Evolutionary conservation across 2,113 vertebrate genomes (phyloP).

Genomic region (Falcunculus frontatus): DNA sequence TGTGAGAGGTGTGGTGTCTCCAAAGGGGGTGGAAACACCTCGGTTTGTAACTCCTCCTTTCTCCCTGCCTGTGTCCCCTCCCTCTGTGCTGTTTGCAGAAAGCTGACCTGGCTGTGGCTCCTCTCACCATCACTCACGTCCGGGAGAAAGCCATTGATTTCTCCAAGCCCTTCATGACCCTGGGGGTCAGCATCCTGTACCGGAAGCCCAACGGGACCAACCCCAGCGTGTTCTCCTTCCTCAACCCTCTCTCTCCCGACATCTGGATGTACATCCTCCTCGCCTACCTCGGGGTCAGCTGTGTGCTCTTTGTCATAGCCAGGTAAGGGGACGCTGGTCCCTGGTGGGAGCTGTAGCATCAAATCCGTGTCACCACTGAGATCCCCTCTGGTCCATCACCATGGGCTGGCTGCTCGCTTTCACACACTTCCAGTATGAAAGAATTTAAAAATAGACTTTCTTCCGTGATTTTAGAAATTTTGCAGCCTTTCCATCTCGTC

Average conservation of each 20-base stretch:
- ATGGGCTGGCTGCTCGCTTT: neutral
- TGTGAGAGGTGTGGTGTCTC: neutral
- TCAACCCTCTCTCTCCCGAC: conserved; percentile 95
- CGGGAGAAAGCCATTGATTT: conserved; percentile 96
- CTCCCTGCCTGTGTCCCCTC: neutral
- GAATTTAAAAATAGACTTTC: neutral
- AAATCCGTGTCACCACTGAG: neutral
- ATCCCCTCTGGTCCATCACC: neutral
- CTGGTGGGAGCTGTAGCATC: neutral
- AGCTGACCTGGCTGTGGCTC: conserved; percentile 93
- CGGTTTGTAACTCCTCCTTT: neutral
- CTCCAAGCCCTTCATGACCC: conserved; percentile 95
- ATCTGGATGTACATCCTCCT: conserved; percentile 99
- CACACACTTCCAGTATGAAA: neutral
- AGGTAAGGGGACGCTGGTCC: conserved; percentile 74
- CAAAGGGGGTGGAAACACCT: neutral
- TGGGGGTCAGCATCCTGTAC: conserved; percentile 97
- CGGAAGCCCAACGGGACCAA: conserved; percentile 94
- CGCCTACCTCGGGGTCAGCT: conserved; percentile 97
- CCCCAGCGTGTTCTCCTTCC: conserved; percentile 98
- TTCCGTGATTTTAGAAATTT: neutral
- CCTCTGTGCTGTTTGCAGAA: conserved; percentile 72
- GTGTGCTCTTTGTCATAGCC: conserved; percentile 97
- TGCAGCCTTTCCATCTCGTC: neutral
- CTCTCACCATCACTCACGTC: conserved; percentile 94